These are phyloP conservation scores for Takifugu rubripes DNA, from an alignment of 2,797 vertebrate genomes.

Conservation along the genomic window DNA sequence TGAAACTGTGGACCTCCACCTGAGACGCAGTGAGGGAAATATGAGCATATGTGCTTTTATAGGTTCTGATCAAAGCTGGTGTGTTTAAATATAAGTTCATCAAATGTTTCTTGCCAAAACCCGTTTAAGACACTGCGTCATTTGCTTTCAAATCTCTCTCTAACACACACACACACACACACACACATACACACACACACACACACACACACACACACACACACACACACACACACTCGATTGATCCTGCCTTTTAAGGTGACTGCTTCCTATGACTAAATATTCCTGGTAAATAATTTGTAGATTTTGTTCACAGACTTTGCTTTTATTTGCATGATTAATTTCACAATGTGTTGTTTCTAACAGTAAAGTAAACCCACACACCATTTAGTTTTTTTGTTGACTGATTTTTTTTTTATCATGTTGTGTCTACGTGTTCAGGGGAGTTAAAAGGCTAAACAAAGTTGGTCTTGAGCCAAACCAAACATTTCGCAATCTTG, in stretches of 20 bases:
- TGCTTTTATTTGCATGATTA: not conserved
- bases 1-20: conserved; percentile 74
- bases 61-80: not conserved
- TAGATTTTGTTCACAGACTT: not conserved
- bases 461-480: not conserved
- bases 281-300: not conserved
- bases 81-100: not conserved
- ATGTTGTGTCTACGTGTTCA: not conserved
- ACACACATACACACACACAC: not conserved
- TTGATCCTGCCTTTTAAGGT: not conserved
- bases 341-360: not conserved
- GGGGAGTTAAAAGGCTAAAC: not conserved
- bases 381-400: no score
- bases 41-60: no score
- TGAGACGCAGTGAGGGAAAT: conserved; percentile 5
- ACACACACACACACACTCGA: not conserved
- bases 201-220: no score
- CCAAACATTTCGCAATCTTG: not conserved
- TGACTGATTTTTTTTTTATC: not conserved
- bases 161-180: not conserved
- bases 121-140: conserved; percentile 16
- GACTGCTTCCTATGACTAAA: not conserved
- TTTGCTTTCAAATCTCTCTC: no score
- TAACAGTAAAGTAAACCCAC: no score
- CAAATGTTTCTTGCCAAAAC: not conserved